Evolutionary conservation across 2,888 invertebrate genomes (phyloP).

Genomic region (Oxyteleia sp.): DNA sequence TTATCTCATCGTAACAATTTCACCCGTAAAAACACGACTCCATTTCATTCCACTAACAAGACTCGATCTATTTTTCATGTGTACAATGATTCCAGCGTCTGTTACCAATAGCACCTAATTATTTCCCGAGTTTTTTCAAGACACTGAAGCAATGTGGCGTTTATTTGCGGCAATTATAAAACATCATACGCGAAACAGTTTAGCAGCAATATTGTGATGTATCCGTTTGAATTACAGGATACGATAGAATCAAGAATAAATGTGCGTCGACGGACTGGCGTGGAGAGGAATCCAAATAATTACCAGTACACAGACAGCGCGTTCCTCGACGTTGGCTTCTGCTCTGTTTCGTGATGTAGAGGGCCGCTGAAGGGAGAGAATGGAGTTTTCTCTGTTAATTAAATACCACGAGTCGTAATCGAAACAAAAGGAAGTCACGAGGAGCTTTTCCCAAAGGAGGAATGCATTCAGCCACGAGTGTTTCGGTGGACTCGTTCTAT

Average conservation of each 20-base stretch:
- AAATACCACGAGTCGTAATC: constrained; percentile 64
- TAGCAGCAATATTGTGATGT: constrained; percentile 44
- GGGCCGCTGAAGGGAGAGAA: constrained; percentile 28
- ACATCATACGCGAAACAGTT: constrained; percentile 3
- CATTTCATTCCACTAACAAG: constrained; percentile 19
- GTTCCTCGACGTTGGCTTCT: constrained; percentile 32
- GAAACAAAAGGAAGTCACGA: constrained; percentile 62
- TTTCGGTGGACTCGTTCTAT: constrained; percentile 52
- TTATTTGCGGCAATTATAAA: constrained; percentile 13
- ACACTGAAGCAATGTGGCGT: too few relatives aligned
- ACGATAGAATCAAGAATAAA: constrained; percentile 38
- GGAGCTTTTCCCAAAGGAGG: constrained; percentile 47
- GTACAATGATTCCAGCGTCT: constrained; percentile 22
- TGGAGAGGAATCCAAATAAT: constrained; percentile 56
- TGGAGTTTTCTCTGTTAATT: constrained; percentile 66
- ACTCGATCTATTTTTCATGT: constrained; percentile 4
- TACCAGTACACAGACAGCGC: constrained; percentile 48
- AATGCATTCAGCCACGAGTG: constrained; percentile 56
- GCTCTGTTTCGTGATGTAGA: constrained; percentile 45
- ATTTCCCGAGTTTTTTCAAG: constrained; percentile 7
- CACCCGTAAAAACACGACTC: not conserved
- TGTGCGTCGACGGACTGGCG: constrained; percentile 21
- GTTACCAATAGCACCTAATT: constrained; percentile 4
- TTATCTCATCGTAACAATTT: not conserved
- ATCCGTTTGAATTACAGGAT: constrained; percentile 41